These are phyloP conservation scores for Megalops cyprinoides DNA, from an alignment of 2,797 vertebrate species.

Conservation along the genomic window DNA sequence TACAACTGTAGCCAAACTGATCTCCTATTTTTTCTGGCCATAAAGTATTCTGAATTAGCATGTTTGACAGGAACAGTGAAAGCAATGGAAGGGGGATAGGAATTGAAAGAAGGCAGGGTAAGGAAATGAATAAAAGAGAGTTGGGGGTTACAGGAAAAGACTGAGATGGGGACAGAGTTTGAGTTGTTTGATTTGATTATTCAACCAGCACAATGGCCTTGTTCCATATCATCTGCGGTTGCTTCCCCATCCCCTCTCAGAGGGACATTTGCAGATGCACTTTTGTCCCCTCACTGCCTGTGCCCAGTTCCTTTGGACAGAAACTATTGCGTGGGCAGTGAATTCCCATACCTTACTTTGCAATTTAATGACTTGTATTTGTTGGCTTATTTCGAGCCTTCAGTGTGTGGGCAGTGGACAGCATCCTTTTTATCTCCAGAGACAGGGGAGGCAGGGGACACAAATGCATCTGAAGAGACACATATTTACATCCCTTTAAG, in stretches of 20 bases:
- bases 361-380: conserved; percentile 12
- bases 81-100: neutral
- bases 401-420: conserved; percentile 23
- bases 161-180: neutral
- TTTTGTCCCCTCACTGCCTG: neutral
- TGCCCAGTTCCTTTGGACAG: neutral
- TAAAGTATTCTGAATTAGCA: neutral
- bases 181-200: neutral
- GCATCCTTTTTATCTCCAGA: conserved; percentile 27
- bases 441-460: conserved; percentile 3
- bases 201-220: neutral
- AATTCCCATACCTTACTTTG: neutral
- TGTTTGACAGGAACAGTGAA: neutral
- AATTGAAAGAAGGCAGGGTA: neutral
- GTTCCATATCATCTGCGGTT: neutral
- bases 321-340: neutral
- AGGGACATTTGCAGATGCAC: neutral
- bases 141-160: too few relatives aligned
- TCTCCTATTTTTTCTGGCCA: neutral
- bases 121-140: neutral
- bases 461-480: conserved; percentile 16
- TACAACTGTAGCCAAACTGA: neutral
- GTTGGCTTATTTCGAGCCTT: conserved; percentile 18
- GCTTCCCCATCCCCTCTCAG: neutral
- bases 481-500: conserved; percentile 20